Evolutionary conservation across 2,113 vertebrate genomes (phyloP), one percentile per base, ranked within the genome.

Genomic region (Uria lomvia): DNA sequence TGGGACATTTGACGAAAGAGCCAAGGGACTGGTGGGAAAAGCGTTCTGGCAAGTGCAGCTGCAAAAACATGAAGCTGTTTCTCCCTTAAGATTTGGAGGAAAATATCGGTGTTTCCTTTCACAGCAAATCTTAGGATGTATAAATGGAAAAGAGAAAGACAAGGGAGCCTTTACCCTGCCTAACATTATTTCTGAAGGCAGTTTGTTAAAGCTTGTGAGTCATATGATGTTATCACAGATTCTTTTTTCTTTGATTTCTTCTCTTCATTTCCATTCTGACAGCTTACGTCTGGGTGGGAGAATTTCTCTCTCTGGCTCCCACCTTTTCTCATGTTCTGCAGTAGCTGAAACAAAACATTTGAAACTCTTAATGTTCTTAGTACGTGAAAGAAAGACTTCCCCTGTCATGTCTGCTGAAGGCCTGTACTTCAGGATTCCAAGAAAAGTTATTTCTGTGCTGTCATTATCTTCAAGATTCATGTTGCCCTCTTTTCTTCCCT

Each of bases 31-130:
- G 92, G 73, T 94, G 96, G 96, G 93, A 96, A 96, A 72, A 86
- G 50, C 0, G 0, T 86, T 96, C 86, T 96, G 92, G 76, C 88
- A 89, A 96, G 45, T 68, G 58, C 96, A 97, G 96, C 96, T 96
- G 95, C 55, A 92, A 83, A 97, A 97, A 95, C 93, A 97, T 40
- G 30, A 70, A 88, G 58, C 72, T 74, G 45, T 50, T 91, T 88
- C 80, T 97, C 92, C 66, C 92, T 92, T 12, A 95, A 95, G 95
- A 88, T 96, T 94, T 86, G 55, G 63, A 94, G 56, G 32, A 95
- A 95, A 93, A 87, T 82, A 38, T 49, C 1, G 4, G 62, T 78
- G 84, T 88, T 94, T 92, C 65, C 93, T 95, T 88, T 90, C 3
- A 19, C 87, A 91, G 72, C 60, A 77, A 53, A 67, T 86, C 88